Evolutionary conservation across 1,140 invertebrate genomes (phyloP).

Genomic region (Pseudomyrmex concolor): DNA sequence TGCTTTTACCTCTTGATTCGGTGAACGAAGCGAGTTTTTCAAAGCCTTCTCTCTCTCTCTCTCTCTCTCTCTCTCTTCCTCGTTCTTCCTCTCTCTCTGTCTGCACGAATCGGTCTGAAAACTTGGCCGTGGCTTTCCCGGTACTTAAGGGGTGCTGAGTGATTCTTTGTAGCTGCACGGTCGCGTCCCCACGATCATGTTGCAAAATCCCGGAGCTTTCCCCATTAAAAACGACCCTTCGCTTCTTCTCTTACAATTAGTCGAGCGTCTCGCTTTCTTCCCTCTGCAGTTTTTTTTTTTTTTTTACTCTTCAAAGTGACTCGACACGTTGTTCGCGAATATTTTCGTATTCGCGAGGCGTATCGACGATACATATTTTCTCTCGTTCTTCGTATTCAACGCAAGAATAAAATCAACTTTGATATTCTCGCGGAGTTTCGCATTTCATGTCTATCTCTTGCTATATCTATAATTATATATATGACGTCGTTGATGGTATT

Average conservation of each 20-base stretch:
- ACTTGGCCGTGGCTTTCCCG: conserved; percentile 68
- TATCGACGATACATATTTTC: conserved; percentile 16
- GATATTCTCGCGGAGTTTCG: conserved; percentile 4
- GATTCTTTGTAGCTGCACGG: conserved; percentile 73
- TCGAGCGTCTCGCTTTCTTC: conserved; percentile 33
- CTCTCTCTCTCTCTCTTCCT: too few species aligned
- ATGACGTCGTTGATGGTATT: not conserved
- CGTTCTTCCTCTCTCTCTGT: too few species aligned
- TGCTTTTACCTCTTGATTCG: conserved; percentile 25
- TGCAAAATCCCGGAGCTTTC: conserved; percentile 68
- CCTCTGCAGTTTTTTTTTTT: not conserved
- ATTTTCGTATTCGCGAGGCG: conserved; percentile 38
- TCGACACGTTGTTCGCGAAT: conserved; percentile 50
- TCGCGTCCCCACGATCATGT: conserved; percentile 70
- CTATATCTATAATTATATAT: conserved; percentile 1
- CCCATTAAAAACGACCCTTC: conserved; percentile 64
- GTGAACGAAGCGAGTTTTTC: conserved; percentile 67
- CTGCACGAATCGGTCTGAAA: conserved; percentile 66
- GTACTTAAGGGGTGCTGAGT: conserved; percentile 61
- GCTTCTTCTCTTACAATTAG: conserved; percentile 19
- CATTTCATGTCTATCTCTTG: not conserved
- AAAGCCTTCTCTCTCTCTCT: conserved; percentile 3
- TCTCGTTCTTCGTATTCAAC: not conserved
- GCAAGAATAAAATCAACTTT: not conserved
- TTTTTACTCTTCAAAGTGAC: conserved; percentile 28